Percentiles rank a stretch among this genome's conserved stretches.
These are phyloP conservation scores for Epinotia ramella DNA, from an alignment of 2,888 invertebrate genomes.

Conservation along the genomic window DNA sequence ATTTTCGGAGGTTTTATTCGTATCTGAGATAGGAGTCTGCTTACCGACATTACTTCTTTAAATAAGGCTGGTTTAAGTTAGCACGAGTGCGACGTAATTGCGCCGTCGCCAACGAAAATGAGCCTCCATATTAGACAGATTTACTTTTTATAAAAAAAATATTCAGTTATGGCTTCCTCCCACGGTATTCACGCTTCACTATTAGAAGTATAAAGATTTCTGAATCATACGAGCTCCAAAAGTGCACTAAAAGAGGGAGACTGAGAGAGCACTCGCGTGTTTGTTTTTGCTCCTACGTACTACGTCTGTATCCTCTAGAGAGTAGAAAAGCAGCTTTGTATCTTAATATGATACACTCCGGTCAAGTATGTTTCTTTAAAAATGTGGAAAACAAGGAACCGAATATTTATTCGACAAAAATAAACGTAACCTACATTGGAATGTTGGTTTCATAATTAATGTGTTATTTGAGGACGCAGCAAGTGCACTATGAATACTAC, in stretches of 20 bases:
- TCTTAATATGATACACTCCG: slow-evolving; percentile 24
- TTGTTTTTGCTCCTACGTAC: slow-evolving; percentile 25
- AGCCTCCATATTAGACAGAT: slow-evolving; percentile 5
- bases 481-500: slow-evolving; percentile 2
- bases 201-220: slow-evolving; percentile 3
- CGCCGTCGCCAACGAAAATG: slow-evolving; percentile 10
- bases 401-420: slow-evolving; percentile 25
- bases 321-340: slow-evolving; percentile 32
- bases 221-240: slow-evolving; percentile 14
- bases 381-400: slow-evolving; percentile 20
- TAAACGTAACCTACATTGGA: neutral
- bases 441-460: slow-evolving; percentile 9
- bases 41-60: slow-evolving; percentile 29
- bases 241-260: slow-evolving; percentile 29
- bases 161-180: slow-evolving; percentile 5
- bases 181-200: neutral
- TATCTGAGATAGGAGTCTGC: neutral
- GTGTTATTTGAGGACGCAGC: slow-evolving; percentile 10
- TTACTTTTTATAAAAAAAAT: slow-evolving; percentile 8
- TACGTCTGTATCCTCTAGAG: neutral
- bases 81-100: slow-evolving; percentile 31
- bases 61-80: slow-evolving; percentile 34
- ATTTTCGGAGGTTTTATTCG: slow-evolving; percentile 7
- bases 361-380: slow-evolving; percentile 19
- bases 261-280: slow-evolving; percentile 22